Base-by-base conservation (phyloP, 2,888 invertebrate genomes). In the Ernsta delagoae region DNA sequence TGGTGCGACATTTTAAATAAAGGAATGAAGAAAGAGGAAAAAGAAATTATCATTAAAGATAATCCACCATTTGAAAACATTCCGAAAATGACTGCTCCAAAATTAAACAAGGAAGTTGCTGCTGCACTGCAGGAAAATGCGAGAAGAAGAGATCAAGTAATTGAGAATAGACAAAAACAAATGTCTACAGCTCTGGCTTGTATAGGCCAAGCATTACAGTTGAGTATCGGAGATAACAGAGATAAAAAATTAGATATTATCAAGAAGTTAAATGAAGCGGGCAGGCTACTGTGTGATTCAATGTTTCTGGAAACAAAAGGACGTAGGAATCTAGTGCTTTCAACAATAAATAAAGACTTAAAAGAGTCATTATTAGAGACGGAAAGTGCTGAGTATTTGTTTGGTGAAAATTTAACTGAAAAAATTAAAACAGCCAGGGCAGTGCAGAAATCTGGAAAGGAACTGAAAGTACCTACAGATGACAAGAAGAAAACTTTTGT, bases 61-160 rank as follows among this genome's bases (percentile, higher is more conserved):
- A 48, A 48, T 7, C 48, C 48, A 12, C 54, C 54, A 9, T 54
- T 54, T 9, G 54, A 54, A 54, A 54, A 54, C 5, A 54, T 54
- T 5, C 54, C 54, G 4, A 48, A 48, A 48, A 54, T 54, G 54
- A 54, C 54, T 11, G 24, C 54, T 8, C 54, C 54, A 54, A 24
- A 54, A 31, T 31, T 54, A 24, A 54, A 54, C n/a, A 24, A 8
- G 4, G 24, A 54, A 31, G 24, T 54, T 9, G 24, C 31, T 9
- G 54, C 54, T 54, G 54, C 54, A 5, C 9, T 54, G 24, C 31
- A 24, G 9, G 31, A 54, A 54, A 24, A 9, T 54, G 54, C 31
- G 9, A 54, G 9, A 11, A 54, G 31, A 54, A 31, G 24, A 31
- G 54, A 54, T 5, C 9, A 24, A 31, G 9, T 54, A 3, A 54